A percentile compares a stretch with the other conserved stretches of the same genome.
Conservation (phyloP, 1,140 invertebrate species). For the Artemia franciscana region DNA sequence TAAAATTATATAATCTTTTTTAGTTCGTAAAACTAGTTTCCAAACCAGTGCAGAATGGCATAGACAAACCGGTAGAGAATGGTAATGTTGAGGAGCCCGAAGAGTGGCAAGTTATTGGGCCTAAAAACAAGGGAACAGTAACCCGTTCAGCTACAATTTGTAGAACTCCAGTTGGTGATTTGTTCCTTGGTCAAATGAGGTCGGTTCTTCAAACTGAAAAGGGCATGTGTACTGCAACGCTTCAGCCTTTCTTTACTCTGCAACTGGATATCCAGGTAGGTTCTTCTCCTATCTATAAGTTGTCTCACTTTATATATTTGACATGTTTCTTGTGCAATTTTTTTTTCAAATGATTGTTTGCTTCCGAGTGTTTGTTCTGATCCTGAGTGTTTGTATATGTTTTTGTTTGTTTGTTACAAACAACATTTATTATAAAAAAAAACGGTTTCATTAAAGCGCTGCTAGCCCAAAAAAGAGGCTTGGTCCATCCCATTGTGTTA, state of each 20-base stretch:
- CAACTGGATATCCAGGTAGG: slow-evolving; percentile 77
- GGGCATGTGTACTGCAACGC: slow-evolving; percentile 38
- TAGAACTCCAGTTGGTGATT: slow-evolving; percentile 67
- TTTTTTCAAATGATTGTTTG: too few species aligned
- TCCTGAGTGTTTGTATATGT: too few species aligned
- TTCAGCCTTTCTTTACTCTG: slow-evolving; percentile 80
- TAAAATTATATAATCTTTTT: too few species aligned
- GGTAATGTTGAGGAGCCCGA: slow-evolving; percentile 17
- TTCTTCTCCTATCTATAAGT: too few species aligned
- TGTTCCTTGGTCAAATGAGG: slow-evolving; percentile 68
- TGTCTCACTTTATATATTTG: too few species aligned
- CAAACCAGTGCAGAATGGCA: slow-evolving; percentile 10
- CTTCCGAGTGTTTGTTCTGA: too few species aligned
- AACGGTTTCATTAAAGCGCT: too few species aligned
- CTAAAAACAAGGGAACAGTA: slow-evolving; percentile 59
- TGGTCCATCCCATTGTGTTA: too few species aligned
- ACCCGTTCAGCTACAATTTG: slow-evolving; percentile 55
- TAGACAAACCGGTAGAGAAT: slow-evolving; percentile 27
- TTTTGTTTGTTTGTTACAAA: too few species aligned
- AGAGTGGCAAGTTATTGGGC: slow-evolving; percentile 47
- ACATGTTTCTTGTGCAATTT: too few species aligned
- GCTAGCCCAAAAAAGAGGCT: too few species aligned
- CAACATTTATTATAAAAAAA: too few species aligned
- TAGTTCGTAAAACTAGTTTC: neutral
- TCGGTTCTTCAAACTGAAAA: slow-evolving; percentile 52